Percentiles rank a stretch among this genome's conserved stretches.
Conservation (phyloP, 2,797 vertebrate species). For the Emydoidea blandingii region DNA sequence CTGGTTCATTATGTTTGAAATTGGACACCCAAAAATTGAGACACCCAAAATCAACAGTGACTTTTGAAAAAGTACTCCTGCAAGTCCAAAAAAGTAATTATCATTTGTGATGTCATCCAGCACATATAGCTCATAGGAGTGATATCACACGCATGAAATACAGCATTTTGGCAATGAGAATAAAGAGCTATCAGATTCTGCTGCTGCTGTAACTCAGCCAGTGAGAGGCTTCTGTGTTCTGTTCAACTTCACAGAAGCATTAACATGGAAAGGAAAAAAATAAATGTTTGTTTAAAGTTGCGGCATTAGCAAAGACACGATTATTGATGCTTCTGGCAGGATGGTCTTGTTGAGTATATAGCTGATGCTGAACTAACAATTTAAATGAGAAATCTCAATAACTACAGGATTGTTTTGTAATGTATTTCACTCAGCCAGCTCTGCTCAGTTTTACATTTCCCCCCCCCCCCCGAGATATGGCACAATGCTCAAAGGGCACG, state of each 20-base stretch:
- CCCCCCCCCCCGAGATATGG: neutral
- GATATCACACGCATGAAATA: neutral
- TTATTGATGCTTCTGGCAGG: neutral
- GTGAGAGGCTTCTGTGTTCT: neutral
- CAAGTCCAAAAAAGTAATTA: neutral
- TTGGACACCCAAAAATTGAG: neutral
- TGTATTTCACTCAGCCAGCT: neutral
- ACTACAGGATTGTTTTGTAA: neutral
- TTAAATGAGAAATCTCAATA: neutral
- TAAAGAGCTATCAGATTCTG: neutral
- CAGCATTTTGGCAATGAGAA: neutral
- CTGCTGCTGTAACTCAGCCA: neutral
- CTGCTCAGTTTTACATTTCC: neutral
- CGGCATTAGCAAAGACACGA: neutral
- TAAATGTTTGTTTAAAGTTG: neutral
- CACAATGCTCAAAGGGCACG: neutral
- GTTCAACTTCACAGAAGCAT: neutral
- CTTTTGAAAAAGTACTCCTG: neutral
- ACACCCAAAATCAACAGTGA: neutral
- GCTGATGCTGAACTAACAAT: neutral
- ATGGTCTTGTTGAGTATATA: neutral
- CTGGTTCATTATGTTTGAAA: neutral
- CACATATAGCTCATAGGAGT: neutral
- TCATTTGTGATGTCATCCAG: neutral
- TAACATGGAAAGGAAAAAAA: neutral